phyloP scores from a whole-genome alignment of 1,140 invertebrate genomes.

The Atta colombica region DNA sequence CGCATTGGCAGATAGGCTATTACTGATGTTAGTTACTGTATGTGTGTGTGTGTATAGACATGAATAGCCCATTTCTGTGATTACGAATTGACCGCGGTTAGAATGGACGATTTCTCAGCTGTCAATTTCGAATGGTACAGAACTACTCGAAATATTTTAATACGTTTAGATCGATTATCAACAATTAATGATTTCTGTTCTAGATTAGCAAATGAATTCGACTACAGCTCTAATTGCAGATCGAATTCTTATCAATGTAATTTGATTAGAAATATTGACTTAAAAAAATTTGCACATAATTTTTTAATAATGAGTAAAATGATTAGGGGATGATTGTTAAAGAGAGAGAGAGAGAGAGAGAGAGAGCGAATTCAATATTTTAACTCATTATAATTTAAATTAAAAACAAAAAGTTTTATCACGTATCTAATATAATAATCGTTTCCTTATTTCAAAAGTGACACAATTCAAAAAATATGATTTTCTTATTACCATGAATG shows the following conservation, averaged over 20 bases:
- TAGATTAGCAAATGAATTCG: background rate
- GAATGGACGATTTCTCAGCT: slow-evolving; percentile 52
- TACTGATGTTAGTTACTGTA: slow-evolving; percentile 47
- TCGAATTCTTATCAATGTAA: background rate
- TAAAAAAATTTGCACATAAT: background rate
- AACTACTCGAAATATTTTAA: slow-evolving; percentile 9
- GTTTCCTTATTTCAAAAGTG: too few species aligned
- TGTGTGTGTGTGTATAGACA: slow-evolving; percentile 22
- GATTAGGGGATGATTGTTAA: background rate
- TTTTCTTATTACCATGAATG: too few species aligned
- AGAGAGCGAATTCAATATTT: too few species aligned
- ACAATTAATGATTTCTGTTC: background rate
- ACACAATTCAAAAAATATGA: too few species aligned
- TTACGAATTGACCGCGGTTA: slow-evolving; percentile 53
- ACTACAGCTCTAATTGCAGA: background rate
- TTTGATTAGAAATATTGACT: background rate
- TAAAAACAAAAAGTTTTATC: background rate
- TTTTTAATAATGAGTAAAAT: background rate
- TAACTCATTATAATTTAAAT: background rate
- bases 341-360: background rate
- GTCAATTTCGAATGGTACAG: background rate
- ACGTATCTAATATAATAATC: too few species aligned
- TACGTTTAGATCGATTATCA: slow-evolving; percentile 6
- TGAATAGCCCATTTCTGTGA: slow-evolving; percentile 47
- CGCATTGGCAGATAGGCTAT: slow-evolving; percentile 49